Conservation (phyloP, 2,113 vertebrate species). For the Antechinus stuartii region DNA sequence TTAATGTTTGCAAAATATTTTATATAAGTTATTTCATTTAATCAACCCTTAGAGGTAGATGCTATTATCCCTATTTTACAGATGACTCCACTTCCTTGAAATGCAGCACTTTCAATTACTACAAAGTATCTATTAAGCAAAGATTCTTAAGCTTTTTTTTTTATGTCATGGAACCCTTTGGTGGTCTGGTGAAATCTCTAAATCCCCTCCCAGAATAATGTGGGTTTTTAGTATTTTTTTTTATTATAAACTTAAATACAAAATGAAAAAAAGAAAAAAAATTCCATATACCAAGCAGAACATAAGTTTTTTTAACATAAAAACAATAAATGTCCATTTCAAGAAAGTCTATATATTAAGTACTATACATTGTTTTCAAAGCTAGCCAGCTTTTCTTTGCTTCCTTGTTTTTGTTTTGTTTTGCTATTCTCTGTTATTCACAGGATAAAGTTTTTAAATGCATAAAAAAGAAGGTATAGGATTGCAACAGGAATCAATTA, state of each 20-base stretch:
- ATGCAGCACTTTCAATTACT: not conserved
- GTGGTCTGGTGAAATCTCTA: not conserved
- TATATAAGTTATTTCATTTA: too few species aligned
- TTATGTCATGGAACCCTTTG: not conserved
- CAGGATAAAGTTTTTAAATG: not conserved
- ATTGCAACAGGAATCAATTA: not conserved
- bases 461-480: not conserved
- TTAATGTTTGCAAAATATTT: too few species aligned
- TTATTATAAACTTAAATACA: not conserved
- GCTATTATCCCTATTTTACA: not conserved
- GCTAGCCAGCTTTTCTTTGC: not conserved
- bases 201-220: not conserved
- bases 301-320: not conserved
- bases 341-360: not conserved
- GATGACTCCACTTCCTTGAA: not conserved
- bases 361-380: not conserved
- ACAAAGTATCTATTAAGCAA: not conserved
- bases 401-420: not conserved
- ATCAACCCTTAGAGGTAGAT: not conserved
- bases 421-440: not conserved
- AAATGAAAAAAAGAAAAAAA: not conserved
- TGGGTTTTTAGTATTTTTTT: not conserved
- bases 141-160: not conserved
- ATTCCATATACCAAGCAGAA: not conserved
- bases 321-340: not conserved